Evolutionary conservation across 2,797 vertebrate species (phyloP), one percentile per base, ranked within the genome.

Genomic region (Orestias chungarensis): DNA sequence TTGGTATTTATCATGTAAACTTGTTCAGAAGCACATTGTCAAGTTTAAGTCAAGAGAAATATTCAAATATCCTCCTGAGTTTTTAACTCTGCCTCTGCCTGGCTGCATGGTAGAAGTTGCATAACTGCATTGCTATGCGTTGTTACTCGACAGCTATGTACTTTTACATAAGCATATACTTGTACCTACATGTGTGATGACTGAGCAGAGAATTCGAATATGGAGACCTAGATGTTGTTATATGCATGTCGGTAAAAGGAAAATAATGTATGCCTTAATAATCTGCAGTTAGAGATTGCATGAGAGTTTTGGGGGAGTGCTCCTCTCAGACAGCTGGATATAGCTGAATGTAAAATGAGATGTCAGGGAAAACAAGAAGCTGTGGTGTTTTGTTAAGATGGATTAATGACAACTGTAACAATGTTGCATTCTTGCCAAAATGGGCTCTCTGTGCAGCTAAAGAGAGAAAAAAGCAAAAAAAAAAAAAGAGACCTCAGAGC

Each of bases 231-330:
- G 75, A 83, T 47, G 73, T 86, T 75, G 84, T 83, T 83, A 69
- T 17, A 84, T 88, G 85, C 83, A 89, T 87, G 90, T 71, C 71
- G 87, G 81, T 89, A 81, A 87, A 92, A 91, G 82, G 89, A 82
- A 88, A 91, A 84, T 76, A 71, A 80, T 0, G 4, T 65, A 80
- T 77, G 81, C 88, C 86, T 90, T 87, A 81, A 84, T 69, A 73
- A 84, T 85, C 81, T 87, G 84, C 78, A 74, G 66, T 71, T 20
- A 38, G 78, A 71, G 78, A 76, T 86, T 79, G 68, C 80, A 75
- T 79, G 77, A 81, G 78, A 64, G 78, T 78, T 82, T 80, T 66
- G 71, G 25, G 79, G 80, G 64, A 80, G 77, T 62, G 3, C 15
- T 83, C 77, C 74, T 88, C 83, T 81, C 67, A 54, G 40, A 43